phyloP scores from a whole-genome alignment of 37 sponge, comb jelly and placozoan genomes.

The Dysidea cf. avara region DNA sequence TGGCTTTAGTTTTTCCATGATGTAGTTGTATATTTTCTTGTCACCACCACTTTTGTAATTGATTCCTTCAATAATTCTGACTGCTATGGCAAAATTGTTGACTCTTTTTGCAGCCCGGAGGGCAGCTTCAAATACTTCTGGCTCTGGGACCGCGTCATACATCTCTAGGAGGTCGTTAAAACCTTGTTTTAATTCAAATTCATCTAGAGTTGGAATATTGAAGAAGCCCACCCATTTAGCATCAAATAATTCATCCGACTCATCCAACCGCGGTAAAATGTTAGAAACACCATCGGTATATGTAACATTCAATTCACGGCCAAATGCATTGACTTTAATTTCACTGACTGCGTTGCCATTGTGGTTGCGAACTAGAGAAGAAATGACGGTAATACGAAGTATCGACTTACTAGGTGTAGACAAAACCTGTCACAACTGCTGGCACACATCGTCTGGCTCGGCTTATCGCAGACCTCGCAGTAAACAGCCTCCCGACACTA shows the following conservation, averaged over 20 bases:
- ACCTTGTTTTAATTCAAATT: conserved; percentile 71
- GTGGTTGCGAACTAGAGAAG: too few species aligned
- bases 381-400: too few species aligned
- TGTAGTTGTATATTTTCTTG: conserved; percentile 71
- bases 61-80: conserved; percentile 87
- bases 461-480: too few species aligned
- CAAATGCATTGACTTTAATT: too few species aligned
- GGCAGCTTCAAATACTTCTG: conserved; percentile 81
- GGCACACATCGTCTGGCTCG: too few species aligned
- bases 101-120: conserved; percentile 78
- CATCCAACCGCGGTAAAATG: conserved; percentile 11
- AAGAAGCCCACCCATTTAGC: conserved; percentile 80
- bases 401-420: too few species aligned
- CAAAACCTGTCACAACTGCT: too few species aligned
- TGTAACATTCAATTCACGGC: too few species aligned
- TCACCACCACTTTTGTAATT: conserved; percentile 81
- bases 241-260: conserved; percentile 80
- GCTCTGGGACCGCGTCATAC: conserved; percentile 93
- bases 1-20: conserved; percentile 67
- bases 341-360: too few species aligned
- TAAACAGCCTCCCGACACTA: too few species aligned
- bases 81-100: conserved; percentile 82
- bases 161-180: conserved; percentile 57
- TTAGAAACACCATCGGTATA: too few species aligned
- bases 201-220: conserved; percentile 64